Conservation (phyloP, 2,113 vertebrate genomes). For the Rattus norvegicus region GRCr8 NC_086028.1:46172001-46172500, state of each 20-base stretch:
- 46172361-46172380: neutral
- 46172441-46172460: fast-evolving
- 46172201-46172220: neutral
- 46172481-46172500: fast-evolving
- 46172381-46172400: neutral
- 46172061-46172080: neutral
- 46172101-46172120: neutral
- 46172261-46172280: too few species aligned
- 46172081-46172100: neutral
- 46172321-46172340: neutral
- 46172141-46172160: neutral
- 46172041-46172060: neutral
- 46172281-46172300: neutral
- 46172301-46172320: neutral
- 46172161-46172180: neutral
- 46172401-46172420: fast-evolving
- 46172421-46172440: neutral
- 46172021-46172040: neutral
- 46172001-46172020: too few species aligned
- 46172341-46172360: neutral
- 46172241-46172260: neutral
- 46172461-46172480: fast-evolving
- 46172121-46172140: neutral
- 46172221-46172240: neutral
- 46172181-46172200: too few species aligned